phyloP scores from a whole-genome alignment of 1,140 invertebrate species.

The Drosophila micromelanica region DNA sequence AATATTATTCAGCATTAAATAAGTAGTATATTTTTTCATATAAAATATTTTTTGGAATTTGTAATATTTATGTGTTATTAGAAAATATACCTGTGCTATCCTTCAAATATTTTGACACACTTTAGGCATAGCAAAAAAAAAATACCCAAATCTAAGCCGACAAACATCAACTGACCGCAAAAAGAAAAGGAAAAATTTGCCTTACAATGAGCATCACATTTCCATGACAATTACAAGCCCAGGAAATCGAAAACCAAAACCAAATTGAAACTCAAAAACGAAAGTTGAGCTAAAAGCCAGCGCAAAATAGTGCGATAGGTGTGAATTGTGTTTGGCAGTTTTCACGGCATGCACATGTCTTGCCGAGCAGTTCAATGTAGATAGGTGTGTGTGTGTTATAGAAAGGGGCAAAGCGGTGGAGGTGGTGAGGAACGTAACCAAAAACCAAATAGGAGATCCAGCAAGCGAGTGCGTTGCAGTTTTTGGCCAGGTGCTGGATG shows the following conservation, averaged over 20 bases:
- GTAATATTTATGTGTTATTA: too few species aligned
- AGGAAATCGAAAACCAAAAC: slow-evolving; percentile 5
- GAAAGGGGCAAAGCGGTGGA: too few species aligned
- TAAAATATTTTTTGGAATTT: too few species aligned
- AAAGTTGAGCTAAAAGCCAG: slow-evolving; percentile 27
- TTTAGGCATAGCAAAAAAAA: neutral
- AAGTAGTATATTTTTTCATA: too few species aligned
- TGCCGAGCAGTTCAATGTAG: neutral
- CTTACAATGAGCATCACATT: slow-evolving; percentile 2
- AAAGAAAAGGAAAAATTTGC: neutral
- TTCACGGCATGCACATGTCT: slow-evolving; percentile 38
- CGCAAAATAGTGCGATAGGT: slow-evolving; percentile 37
- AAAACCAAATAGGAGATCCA: slow-evolving; percentile 4
- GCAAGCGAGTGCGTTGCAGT: neutral
- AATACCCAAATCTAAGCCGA: neutral
- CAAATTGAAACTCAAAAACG: slow-evolving; percentile 19
- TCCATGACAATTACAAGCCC: slow-evolving; percentile 9
- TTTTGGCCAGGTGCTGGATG: slow-evolving; percentile 17
- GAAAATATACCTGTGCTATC: too few species aligned
- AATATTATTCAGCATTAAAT: too few species aligned
- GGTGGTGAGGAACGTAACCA: neutral
- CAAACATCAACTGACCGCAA: neutral
- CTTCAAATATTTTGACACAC: neutral
- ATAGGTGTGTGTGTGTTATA: too few species aligned
- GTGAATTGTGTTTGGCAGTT: slow-evolving; percentile 42